Percentiles rank a stretch among this genome's conserved stretches.
phyloP scores from a whole-genome alignment of 2,113 vertebrate species.

The Oriolus oriolus region DNA sequence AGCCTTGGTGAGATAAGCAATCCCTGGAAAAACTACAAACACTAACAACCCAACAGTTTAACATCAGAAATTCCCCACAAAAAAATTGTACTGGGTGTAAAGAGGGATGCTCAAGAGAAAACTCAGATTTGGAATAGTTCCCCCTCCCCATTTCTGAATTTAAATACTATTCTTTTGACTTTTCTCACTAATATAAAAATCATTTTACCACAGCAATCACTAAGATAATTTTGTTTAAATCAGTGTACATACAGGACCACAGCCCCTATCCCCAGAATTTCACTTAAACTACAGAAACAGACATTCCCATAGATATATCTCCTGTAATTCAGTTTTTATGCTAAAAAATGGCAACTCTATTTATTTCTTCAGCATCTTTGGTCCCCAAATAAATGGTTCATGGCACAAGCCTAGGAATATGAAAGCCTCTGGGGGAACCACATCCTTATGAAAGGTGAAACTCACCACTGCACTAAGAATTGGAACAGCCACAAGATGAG shows the following conservation, averaged over 20 bases:
- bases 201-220: not conserved
- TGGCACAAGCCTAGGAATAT: not conserved
- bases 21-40: not conserved
- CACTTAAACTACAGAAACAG: not conserved
- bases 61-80: not conserved
- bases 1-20: not conserved
- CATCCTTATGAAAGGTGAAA: not conserved
- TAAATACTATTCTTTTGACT: not conserved
- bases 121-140: not conserved
- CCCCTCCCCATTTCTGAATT: not conserved
- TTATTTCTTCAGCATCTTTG: not conserved
- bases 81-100: not conserved
- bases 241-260: not conserved
- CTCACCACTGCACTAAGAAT: not conserved
- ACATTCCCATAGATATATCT: not conserved
- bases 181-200: not conserved
- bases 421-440: not conserved
- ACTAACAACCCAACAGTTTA: not conserved
- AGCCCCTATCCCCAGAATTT: not conserved
- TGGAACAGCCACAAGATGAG: not conserved
- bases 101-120: not conserved
- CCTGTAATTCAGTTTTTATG: not conserved
- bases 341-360: not conserved
- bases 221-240: not conserved
- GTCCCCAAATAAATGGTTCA: not conserved